phyloP scores from a whole-genome alignment of 2,888 invertebrate species.

The Brenthis hecate region DNA sequence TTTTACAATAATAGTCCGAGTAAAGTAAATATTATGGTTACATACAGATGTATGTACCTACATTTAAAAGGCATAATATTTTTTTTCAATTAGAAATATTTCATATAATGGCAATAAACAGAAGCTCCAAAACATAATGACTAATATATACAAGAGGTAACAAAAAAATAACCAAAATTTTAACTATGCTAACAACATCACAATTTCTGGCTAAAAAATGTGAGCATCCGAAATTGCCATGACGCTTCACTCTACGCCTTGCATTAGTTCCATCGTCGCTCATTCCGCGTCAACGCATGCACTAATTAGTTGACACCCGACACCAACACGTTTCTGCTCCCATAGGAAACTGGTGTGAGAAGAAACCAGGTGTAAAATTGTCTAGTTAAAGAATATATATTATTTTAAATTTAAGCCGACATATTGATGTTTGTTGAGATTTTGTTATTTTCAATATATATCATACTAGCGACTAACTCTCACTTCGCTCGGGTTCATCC shows the following conservation, averaged over 20 bases:
- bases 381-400: constrained; percentile 49
- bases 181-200: neutral
- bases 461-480: no score
- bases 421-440: neutral
- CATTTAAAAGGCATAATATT: neutral
- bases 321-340: constrained; percentile 60
- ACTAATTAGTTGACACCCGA: constrained; percentile 76
- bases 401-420: neutral
- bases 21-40: no score
- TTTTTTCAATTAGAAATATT: neutral
- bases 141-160: neutral
- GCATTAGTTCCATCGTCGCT: constrained; percentile 58
- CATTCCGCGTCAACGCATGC: constrained; percentile 75
- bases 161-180: neutral
- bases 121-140: no score
- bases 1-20: no score
- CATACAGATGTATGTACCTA: no score
- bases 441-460: no score
- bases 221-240: constrained; percentile 42
- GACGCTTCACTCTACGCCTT: constrained; percentile 62
- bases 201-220: constrained; percentile 20
- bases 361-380: constrained; percentile 71
- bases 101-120: neutral
- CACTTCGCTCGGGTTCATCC: no score
- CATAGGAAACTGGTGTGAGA: constrained; percentile 62